Conservation (phyloP, 1,140 invertebrate genomes). For the Carposina sasakii region DNA sequence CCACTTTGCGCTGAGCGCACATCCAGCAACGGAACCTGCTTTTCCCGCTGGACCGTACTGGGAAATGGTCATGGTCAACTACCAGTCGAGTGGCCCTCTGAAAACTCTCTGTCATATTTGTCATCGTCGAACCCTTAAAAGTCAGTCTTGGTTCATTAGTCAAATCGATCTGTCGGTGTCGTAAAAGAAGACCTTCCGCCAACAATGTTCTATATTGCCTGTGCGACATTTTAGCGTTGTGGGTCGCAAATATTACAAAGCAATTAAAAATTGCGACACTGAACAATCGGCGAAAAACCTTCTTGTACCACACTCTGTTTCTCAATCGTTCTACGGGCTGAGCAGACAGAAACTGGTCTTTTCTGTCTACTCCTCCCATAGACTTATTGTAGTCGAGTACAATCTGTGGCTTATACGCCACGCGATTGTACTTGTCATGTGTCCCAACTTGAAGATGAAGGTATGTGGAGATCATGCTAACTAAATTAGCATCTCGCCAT, state of each 20-base stretch:
- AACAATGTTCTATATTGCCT: too few species aligned
- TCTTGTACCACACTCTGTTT: neutral
- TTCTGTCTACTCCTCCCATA: neutral
- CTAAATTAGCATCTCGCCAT: constrained; percentile 17
- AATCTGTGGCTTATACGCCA: neutral
- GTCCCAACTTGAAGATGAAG: constrained; percentile 5
- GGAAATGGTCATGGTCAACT: too few species aligned
- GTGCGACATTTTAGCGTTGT: too few species aligned
- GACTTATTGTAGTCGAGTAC: neutral
- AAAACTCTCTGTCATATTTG: too few species aligned
- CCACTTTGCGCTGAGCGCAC: too few species aligned
- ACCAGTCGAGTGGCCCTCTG: too few species aligned
- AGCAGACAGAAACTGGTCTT: neutral
- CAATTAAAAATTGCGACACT: neutral
- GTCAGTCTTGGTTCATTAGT: too few species aligned
- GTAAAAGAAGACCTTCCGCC: too few species aligned
- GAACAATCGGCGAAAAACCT: neutral
- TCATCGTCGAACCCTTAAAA: too few species aligned
- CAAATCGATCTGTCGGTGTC: too few species aligned
- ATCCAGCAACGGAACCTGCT: too few species aligned
- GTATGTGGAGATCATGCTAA: constrained; percentile 24
- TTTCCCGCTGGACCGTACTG: too few species aligned
- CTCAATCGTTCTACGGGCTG: neutral
- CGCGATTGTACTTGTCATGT: constrained; percentile 11
- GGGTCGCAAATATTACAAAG: neutral